These are phyloP conservation scores for Lasaia peninsularis DNA, from an alignment of 1,140 invertebrate species.

Conservation along the genomic window DNA sequence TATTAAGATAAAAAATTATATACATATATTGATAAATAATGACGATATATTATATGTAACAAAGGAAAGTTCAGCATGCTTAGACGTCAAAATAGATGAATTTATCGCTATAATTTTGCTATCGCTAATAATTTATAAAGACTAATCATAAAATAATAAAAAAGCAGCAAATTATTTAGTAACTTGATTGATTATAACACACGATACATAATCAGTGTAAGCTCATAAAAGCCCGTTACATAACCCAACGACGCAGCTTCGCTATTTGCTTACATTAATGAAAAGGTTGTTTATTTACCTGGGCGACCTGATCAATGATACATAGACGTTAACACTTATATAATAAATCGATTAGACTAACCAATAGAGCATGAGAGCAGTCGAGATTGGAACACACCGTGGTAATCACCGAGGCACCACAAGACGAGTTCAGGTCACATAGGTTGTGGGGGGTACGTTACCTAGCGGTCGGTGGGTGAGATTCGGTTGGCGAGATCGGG, in stretches of 20 bases:
- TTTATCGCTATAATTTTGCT: too few relatives aligned
- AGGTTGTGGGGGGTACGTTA: conserved; percentile 38
- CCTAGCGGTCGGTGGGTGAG: conserved; percentile 36
- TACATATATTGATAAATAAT: too few relatives aligned
- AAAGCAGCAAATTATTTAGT: neutral
- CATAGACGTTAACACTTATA: conserved; percentile 13
- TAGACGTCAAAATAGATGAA: too few relatives aligned
- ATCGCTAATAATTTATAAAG: too few relatives aligned
- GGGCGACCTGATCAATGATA: conserved; percentile 13
- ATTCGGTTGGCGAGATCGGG: conserved; percentile 34
- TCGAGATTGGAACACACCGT: conserved; percentile 69
- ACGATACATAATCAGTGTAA: neutral
- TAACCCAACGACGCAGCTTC: neutral
- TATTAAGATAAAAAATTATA: too few relatives aligned
- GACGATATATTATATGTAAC: too few relatives aligned
- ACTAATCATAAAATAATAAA: too few relatives aligned
- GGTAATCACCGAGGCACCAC: conserved; percentile 46
- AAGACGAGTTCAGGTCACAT: conserved; percentile 17
- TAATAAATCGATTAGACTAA: conserved; percentile 45
- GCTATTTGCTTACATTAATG: conserved; percentile 18
- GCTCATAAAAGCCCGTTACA: conserved; percentile 4
- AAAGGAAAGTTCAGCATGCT: too few relatives aligned
- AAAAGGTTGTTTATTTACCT: conserved; percentile 22
- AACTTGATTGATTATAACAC: neutral
- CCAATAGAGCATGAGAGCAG: conserved; percentile 71